Conservation (phyloP, 1,140 invertebrate species). For the Tetramorium alpestre region DNA sequence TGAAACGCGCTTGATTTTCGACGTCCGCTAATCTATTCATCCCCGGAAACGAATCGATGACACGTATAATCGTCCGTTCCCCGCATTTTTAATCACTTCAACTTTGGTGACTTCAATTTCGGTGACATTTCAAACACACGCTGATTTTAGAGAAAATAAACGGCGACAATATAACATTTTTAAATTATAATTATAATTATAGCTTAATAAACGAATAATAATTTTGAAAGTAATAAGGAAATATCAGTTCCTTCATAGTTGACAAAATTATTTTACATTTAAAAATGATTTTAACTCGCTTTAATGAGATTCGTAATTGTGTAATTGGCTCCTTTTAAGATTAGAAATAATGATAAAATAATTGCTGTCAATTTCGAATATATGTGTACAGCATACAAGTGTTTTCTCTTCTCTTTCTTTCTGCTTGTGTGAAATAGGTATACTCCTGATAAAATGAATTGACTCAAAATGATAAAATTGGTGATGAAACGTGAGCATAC, state of each 20-base stretch:
- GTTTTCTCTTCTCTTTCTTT: not conserved
- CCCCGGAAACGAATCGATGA: constrained; percentile 30
- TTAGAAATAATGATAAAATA: not conserved
- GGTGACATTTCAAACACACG: not conserved
- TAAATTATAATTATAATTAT: not conserved
- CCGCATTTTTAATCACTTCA: not conserved
- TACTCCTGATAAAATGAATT: constrained; percentile 17
- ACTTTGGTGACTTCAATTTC: not conserved
- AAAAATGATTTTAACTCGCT: not conserved
- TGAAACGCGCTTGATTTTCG: constrained; percentile 10
- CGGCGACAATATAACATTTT: not conserved
- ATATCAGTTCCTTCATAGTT: not conserved
- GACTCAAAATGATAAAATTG: constrained; percentile 28
- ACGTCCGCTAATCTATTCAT: not conserved
- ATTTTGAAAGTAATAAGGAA: not conserved
- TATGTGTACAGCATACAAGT: not conserved
- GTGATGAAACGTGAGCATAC: constrained; percentile 26
- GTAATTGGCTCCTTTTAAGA: not conserved
- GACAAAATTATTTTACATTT: not conserved
- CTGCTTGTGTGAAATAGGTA: not conserved
- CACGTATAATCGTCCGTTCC: not conserved
- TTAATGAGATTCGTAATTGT: not conserved
- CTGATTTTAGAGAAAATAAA: not conserved
- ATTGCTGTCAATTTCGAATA: not conserved
- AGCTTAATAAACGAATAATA: not conserved